Evolutionary conservation across 92 coral and sea anemone species (phyloP).

Genomic region (Metridium senile): DNA sequence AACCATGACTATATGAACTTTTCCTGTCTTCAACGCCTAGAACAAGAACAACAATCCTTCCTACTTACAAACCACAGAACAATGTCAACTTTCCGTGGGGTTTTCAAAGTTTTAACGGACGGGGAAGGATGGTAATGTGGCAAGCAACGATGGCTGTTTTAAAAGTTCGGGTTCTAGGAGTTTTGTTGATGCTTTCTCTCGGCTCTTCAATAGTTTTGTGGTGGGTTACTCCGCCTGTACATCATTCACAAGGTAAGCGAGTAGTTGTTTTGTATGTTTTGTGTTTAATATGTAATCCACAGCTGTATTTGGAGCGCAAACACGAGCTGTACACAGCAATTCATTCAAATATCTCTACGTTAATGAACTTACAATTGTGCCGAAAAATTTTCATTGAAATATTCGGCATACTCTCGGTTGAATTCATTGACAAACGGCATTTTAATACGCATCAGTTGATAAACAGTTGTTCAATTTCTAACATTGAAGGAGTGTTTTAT

Average conservation of each 20-base stretch:
- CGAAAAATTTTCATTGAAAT: background rate
- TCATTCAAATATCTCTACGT: too few relatives aligned
- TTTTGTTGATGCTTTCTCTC: conserved; percentile 58
- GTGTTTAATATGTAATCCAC: background rate
- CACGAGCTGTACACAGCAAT: background rate
- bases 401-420: background rate
- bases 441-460: background rate
- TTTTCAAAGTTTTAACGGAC: background rate
- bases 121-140: conserved; percentile 21
- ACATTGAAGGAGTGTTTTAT: background rate
- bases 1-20: background rate
- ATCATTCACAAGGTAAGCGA: conserved; percentile 43
- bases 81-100: background rate
- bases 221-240: conserved; percentile 71
- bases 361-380: too few relatives aligned
- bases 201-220: conserved; percentile 68
- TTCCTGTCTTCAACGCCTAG: background rate
- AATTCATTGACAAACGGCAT: background rate
- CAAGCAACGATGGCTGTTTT: conserved; percentile 53
- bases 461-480: background rate
- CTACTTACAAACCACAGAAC: background rate
- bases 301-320: background rate
- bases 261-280: background rate
- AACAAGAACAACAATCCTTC: background rate
- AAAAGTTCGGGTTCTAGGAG: conserved; percentile 58